A percentile compares a stretch with the other conserved stretches of the same genome.
Conservation (phyloP, 37 sponge, comb jelly and placozoan genomes). For the Lycopodina hypogea region DNA sequence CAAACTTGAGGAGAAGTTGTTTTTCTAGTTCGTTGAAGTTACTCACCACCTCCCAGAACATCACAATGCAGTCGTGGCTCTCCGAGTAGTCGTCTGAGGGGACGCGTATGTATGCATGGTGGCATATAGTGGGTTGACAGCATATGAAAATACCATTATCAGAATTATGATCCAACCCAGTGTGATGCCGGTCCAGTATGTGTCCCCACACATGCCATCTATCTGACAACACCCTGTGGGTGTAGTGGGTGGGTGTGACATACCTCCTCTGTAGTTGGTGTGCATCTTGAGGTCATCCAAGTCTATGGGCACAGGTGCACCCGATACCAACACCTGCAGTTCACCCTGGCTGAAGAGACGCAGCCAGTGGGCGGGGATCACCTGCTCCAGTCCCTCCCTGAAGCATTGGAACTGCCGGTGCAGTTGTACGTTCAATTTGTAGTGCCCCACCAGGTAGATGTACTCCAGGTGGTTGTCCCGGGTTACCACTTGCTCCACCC, state of each 20-base stretch:
- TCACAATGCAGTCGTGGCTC: slow-evolving; percentile 59
- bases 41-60: slow-evolving; percentile 90
- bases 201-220: neutral
- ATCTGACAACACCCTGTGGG: neutral
- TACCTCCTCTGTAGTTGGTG: slow-evolving; percentile 66
- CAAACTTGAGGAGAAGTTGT: slow-evolving; percentile 86
- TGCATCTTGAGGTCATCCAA: slow-evolving; percentile 54
- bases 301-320: slow-evolving; percentile 68
- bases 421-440: slow-evolving; percentile 71
- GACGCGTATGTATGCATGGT: neutral
- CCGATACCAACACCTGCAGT: slow-evolving; percentile 78
- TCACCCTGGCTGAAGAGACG: slow-evolving; percentile 74
- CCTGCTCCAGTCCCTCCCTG: slow-evolving; percentile 66
- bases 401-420: slow-evolving; percentile 70
- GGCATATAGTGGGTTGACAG: too few species aligned
- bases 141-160: too few species aligned
- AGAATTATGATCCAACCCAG: too few species aligned
- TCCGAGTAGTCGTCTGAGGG: slow-evolving; percentile 68
- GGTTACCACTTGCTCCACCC: slow-evolving; percentile 72
- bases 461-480: slow-evolving; percentile 76
- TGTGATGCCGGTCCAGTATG: too few species aligned
- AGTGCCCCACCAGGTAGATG: slow-evolving; percentile 82
- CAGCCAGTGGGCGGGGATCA: slow-evolving; percentile 77
- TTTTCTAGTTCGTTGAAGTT: slow-evolving; percentile 74
- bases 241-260: too few species aligned